phyloP scores from a whole-genome alignment of 2,797 vertebrate genomes.

The Pseudochaenichthys georgianus region DNA sequence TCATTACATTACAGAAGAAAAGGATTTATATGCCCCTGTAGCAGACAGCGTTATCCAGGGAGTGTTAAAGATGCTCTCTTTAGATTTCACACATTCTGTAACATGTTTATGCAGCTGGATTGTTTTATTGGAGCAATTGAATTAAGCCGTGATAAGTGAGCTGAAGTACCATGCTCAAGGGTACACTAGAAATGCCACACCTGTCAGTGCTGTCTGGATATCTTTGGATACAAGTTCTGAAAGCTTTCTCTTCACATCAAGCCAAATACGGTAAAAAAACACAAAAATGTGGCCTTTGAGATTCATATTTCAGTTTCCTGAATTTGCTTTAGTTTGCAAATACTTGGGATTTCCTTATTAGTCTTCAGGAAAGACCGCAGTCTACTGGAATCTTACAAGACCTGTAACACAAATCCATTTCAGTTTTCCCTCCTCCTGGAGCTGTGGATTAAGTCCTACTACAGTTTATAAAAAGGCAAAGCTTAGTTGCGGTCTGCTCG shows the following conservation, averaged over 20 bases:
- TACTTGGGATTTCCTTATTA: constrained; percentile 39
- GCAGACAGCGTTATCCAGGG: constrained; percentile 76
- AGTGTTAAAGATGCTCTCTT: constrained; percentile 80
- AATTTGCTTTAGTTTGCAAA: constrained; percentile 29
- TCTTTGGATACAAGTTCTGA: constrained; percentile 31
- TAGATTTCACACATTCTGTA: constrained; percentile 85
- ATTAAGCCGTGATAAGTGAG: constrained; percentile 84
- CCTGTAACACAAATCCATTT: constrained; percentile 59
- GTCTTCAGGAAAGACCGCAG: constrained; percentile 42
- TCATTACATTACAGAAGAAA: constrained; percentile 76
- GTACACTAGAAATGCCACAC: constrained; percentile 73
- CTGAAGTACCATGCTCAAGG: constrained; percentile 73
- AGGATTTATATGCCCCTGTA: constrained; percentile 81
- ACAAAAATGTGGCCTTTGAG: constrained; percentile 20
- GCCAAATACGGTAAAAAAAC: constrained; percentile 35
- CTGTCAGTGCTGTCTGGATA: constrained; percentile 60
- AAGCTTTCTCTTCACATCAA: constrained; percentile 35
- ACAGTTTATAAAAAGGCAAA: constrained; percentile 58
- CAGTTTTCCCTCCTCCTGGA: constrained; percentile 54
- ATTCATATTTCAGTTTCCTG: constrained; percentile 40
- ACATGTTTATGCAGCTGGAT: constrained; percentile 90
- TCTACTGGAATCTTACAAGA: constrained; percentile 55
- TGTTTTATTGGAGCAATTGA: constrained; percentile 86
- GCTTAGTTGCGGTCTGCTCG: constrained; percentile 75
- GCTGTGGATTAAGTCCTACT: constrained; percentile 73